Conservation (phyloP, 2,888 invertebrate genomes). For the Philaethria dido region DNA sequence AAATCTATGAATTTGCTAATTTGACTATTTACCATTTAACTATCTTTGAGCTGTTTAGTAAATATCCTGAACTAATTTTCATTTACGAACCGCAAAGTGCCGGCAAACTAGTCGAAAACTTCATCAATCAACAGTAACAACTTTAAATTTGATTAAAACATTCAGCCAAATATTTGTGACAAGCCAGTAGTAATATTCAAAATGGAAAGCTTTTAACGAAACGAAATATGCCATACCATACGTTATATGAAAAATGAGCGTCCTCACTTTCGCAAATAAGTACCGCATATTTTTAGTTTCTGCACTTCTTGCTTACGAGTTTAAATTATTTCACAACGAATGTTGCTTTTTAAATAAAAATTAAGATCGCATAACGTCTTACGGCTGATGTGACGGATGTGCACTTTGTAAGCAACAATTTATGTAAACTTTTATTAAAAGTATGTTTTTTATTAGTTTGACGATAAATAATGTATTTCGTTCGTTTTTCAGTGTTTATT, state of each 20-base stretch:
- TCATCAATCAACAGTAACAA: slow-evolving; percentile 27
- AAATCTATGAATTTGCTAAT: background rate
- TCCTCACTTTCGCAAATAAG: slow-evolving; percentile 5
- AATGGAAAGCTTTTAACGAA: slow-evolving; percentile 5
- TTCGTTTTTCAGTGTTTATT: slow-evolving; percentile 34
- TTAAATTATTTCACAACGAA: background rate
- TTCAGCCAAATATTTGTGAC: slow-evolving; percentile 28
- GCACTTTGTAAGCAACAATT: slow-evolving; percentile 17
- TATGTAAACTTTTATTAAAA: slow-evolving; percentile 18
- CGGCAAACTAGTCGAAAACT: slow-evolving; percentile 25
- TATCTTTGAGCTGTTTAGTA: slow-evolving; percentile 30
- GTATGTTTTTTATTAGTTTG: slow-evolving; percentile 28
- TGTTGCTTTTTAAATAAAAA: slow-evolving; percentile 3
- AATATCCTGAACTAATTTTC: slow-evolving; percentile 35
- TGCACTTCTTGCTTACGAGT: background rate
- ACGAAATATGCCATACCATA: background rate
- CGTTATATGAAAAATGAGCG: slow-evolving; percentile 14
- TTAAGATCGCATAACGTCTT: background rate
- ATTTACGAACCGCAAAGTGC: slow-evolving; percentile 22
- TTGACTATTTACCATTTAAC: slow-evolving; percentile 1
- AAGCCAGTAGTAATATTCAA: slow-evolving; percentile 5
- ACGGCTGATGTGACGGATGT: slow-evolving; percentile 1
- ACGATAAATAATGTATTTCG: slow-evolving; percentile 32
- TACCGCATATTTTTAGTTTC: slow-evolving; percentile 5
- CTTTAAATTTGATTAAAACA: slow-evolving; percentile 32